Conservation (phyloP, 2,113 vertebrate genomes). For the Cyprinodon brontotheroides region DNA sequence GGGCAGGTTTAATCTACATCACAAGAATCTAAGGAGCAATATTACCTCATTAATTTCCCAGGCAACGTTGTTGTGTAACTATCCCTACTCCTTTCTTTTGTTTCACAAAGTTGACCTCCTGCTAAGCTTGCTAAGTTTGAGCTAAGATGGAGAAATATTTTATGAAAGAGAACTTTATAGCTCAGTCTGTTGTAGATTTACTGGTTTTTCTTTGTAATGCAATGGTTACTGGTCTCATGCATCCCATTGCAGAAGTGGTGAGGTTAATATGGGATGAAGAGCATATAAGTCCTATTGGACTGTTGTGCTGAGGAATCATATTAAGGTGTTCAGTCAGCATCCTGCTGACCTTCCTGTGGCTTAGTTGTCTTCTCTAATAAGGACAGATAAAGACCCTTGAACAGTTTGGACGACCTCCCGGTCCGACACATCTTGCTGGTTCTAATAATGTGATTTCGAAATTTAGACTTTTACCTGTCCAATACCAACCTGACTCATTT, state of each 20-base stretch:
- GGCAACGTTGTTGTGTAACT: constrained; percentile 43
- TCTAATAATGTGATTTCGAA: background rate
- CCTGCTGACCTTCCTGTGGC: constrained; percentile 22
- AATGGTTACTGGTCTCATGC: background rate
- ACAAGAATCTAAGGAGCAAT: constrained; percentile 18
- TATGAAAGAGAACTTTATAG: background rate
- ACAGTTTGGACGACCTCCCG: constrained; percentile 1
- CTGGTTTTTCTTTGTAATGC: background rate
- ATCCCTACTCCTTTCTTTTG: constrained; percentile 17
- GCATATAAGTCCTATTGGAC: constrained; percentile 41
- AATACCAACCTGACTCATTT: background rate
- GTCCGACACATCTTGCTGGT: background rate
- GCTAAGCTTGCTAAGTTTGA: constrained; percentile 24
- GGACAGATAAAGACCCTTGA: constrained; percentile 34
- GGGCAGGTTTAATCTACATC: constrained; percentile 44
- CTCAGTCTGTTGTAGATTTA: background rate
- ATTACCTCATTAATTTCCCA: constrained; percentile 44
- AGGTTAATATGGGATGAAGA: constrained; percentile 58
- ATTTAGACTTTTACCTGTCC: background rate
- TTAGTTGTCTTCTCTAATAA: constrained; percentile 43
- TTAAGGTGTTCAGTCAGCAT: constrained; percentile 56
- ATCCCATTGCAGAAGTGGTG: constrained; percentile 1
- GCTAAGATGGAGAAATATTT: constrained; percentile 2
- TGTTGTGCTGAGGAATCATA: constrained; percentile 61
- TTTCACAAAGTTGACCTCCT: constrained; percentile 41